Conservation (phyloP, 2,113 vertebrate genomes). For the Cathartes aura region DNA sequence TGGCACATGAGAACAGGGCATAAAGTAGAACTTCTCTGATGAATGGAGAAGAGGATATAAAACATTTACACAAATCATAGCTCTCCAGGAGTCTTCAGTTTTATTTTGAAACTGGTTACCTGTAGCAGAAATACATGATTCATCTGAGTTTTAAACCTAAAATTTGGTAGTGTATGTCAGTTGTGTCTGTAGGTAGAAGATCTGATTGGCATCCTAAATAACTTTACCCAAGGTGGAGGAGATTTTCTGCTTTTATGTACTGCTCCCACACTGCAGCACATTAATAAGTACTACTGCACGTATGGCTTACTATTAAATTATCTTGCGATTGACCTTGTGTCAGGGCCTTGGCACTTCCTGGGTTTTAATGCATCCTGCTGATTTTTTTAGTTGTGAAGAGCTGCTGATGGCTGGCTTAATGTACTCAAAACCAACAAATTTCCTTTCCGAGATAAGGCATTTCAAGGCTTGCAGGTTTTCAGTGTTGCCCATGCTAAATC, state of each 20-base stretch:
- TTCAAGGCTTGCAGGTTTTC: not conserved
- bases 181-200: not conserved
- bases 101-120: not conserved
- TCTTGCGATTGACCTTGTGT: not conserved
- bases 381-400: not conserved
- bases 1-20: not conserved
- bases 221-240: not conserved
- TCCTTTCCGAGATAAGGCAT: not conserved
- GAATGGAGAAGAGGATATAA: not conserved
- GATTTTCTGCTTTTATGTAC: not conserved
- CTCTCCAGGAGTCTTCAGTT: not conserved
- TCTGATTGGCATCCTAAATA: not conserved
- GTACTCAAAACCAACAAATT: not conserved
- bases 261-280: not conserved
- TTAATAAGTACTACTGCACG: not conserved
- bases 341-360: not conserved
- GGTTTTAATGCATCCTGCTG: not conserved
- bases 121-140: not conserved
- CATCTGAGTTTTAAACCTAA: not conserved
- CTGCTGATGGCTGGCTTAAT: not conserved
- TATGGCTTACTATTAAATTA: not conserved
- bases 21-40: not conserved
- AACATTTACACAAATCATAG: not conserved
- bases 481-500: not conserved
- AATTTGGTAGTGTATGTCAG: not conserved